Conservation (phyloP, 2,113 vertebrate species). For the Gopherus evgoodei region DNA sequence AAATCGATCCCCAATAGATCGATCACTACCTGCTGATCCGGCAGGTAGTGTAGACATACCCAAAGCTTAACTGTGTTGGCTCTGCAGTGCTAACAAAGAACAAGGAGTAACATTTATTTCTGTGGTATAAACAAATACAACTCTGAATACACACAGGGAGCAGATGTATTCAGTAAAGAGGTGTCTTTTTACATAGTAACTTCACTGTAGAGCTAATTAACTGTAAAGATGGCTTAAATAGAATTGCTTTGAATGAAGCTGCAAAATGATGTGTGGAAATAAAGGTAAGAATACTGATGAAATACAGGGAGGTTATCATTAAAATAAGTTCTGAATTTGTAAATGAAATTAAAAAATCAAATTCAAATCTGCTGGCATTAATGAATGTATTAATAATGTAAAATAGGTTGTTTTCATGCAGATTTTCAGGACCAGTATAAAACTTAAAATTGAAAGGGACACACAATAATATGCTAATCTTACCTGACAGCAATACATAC, state of each 20-base stretch:
- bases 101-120: background rate
- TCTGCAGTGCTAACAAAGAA: background rate
- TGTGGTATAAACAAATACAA: background rate
- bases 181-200: background rate
- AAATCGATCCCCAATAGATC: too few species aligned
- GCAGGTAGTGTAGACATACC: too few species aligned
- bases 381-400: background rate
- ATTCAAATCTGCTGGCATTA: background rate
- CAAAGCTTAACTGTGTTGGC: background rate
- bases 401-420: background rate
- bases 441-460: background rate
- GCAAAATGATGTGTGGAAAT: background rate
- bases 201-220: too few species aligned
- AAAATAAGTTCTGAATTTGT: background rate
- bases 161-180: background rate
- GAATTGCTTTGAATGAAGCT: too few species aligned
- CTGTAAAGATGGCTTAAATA: too few species aligned
- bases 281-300: background rate
- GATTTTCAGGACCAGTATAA: background rate
- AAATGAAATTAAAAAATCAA: background rate
- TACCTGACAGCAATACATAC: accelerated
- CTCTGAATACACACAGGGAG: background rate
- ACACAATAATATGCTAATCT: background rate
- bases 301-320: background rate
- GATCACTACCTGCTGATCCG: too few species aligned